A percentile compares a stretch with the other conserved stretches of the same genome.
Conservation (phyloP, 2,113 vertebrate genomes). For the Myotis brandtii region DNA sequence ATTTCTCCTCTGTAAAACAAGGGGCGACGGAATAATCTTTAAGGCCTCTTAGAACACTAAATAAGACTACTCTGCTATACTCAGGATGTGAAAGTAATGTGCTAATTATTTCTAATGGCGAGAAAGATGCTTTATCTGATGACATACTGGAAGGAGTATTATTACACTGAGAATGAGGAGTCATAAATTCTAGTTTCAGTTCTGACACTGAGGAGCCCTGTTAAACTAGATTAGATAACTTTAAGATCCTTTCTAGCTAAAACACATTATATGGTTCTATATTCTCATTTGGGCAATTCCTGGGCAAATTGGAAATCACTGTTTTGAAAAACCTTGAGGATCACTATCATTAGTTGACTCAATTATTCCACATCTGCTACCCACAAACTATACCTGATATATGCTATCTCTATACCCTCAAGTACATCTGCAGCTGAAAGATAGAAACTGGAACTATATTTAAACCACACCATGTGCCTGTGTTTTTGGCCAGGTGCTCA, state of each 20-base stretch:
- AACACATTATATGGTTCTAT: neutral
- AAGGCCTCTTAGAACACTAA: neutral
- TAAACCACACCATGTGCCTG: neutral
- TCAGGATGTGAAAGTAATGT: conserved; percentile 48
- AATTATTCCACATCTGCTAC: conserved; percentile 4
- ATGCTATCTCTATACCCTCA: neutral
- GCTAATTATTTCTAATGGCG: conserved; percentile 35
- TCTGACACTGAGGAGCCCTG: neutral
- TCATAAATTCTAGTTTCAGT: neutral
- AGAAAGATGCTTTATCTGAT: conserved; percentile 25
- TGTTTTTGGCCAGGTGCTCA: conserved; percentile 51
- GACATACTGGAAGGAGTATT: neutral
- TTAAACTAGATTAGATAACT: neutral
- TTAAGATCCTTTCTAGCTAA: conserved; percentile 10
- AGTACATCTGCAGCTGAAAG: neutral
- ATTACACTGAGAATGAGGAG: neutral
- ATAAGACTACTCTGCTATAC: neutral
- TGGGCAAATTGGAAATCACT: neutral
- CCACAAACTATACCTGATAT: neutral
- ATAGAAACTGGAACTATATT: conserved; percentile 49
- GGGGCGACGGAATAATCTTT: neutral
- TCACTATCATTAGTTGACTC: conserved; percentile 15
- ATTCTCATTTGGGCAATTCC: conserved; percentile 19
- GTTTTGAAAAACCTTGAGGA: conserved; percentile 30
- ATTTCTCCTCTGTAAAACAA: conserved; percentile 44